These are phyloP conservation scores for Rhineura floridana DNA, from an alignment of 2,113 vertebrate genomes.

Conservation along the genomic window DNA sequence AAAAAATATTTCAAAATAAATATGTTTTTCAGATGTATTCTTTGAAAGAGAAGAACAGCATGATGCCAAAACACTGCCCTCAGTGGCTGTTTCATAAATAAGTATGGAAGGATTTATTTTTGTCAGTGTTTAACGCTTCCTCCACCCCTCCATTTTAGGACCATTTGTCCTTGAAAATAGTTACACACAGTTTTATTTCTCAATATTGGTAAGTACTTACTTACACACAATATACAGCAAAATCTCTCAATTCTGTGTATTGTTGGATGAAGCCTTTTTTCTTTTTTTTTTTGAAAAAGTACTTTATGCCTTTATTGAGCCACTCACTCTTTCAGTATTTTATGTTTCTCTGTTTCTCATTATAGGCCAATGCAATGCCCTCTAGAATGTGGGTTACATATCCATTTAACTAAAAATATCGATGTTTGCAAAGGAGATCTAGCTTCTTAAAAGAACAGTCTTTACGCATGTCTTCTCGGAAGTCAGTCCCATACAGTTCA, in stretches of 20 bases:
- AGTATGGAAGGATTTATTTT: neutral
- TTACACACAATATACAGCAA: neutral
- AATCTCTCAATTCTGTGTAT: neutral
- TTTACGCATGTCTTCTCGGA: no score
- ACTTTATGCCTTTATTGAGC: neutral
- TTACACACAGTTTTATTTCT: neutral
- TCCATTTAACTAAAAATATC: neutral
- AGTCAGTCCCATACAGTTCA: neutral
- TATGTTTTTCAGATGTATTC: neutral
- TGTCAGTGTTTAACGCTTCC: neutral
- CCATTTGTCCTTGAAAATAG: neutral
- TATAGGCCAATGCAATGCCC: neutral
- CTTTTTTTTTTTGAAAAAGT: no score
- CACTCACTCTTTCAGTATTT: neutral
- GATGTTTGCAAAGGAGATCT: neutral
- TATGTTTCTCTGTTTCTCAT: neutral
- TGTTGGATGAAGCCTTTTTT: neutral
- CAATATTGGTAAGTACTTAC: neutral
- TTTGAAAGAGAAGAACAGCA: neutral
- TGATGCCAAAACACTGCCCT: neutral
- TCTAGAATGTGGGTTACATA: neutral
- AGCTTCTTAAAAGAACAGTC: neutral
- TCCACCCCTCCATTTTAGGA: neutral
- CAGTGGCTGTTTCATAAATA: neutral
- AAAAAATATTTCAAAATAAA: neutral